Evolutionary conservation across 1,140 invertebrate genomes (phyloP), one percentile per base, ranked within the genome.

Genomic region (Liolophura sinensis): DNA sequence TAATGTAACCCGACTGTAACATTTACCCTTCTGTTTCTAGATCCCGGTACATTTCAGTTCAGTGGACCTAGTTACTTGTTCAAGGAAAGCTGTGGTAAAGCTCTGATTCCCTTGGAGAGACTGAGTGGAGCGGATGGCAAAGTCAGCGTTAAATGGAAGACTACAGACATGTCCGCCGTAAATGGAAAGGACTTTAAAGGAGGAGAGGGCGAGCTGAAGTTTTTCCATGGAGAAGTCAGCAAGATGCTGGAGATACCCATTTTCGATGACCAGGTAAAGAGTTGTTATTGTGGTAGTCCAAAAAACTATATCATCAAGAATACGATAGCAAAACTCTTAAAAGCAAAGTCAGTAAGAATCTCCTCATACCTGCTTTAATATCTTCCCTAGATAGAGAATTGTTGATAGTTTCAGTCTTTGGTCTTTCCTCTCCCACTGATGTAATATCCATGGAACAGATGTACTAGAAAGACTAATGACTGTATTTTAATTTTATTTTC

Each of bases 11-110:
- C n/a, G 31, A 24, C 24, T 54, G 12, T 24, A 5, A 54, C 24
- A 54, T 7, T 54, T 54, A 54, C 51, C n/a, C 12, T 54, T 54
- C 51, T 54, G 51, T 54, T 62, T 71, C 51, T 71, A 90, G 89
- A 89, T 71, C 89, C 89, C 67, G 89, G 89, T 25, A 82, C 85
- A 7, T 75, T 90, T 47, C 82, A 86, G 60, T 90, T 90, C 78
- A 80, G 85, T 31, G 88, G 89, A 72, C 83, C 89, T 60, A 88
- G 88, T 69, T 76, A 87, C 27, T 69, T 90, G 20, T 88, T 90
- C 59, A 89, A 89, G 74, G 89, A 90, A 75, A 89, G 88, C 69
- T 83, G 85, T 57, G 88, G 88, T 0, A 78, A 78, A 15, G 88
- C 87, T 1, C 67, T 77, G n/a, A 78, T 90, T 40, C 85, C 88